phyloP scores from a whole-genome alignment of 2,888 invertebrate genomes.

The Epinotia bilunana region DNA sequence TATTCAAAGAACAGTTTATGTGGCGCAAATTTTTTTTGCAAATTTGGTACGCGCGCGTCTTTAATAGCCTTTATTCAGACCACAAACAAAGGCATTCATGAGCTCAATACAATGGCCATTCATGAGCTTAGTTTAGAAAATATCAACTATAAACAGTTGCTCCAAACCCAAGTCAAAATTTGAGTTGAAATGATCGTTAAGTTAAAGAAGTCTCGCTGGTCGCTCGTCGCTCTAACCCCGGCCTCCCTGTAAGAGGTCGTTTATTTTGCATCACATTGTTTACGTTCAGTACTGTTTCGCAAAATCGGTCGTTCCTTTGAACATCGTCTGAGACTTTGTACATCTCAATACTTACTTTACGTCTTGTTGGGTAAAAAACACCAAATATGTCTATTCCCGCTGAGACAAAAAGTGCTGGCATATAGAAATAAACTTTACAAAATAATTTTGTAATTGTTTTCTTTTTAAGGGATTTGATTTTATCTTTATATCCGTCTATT shows the following conservation, averaged over 20 bases:
- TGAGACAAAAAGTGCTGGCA: neutral
- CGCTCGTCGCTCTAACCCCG: neutral
- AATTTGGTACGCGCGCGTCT: too few relatives aligned
- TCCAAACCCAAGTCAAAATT: neutral
- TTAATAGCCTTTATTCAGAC: too few relatives aligned
- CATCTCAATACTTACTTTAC: conserved; percentile 18
- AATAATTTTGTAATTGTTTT: neutral
- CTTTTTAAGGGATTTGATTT: neutral
- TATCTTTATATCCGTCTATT: neutral
- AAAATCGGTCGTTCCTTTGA: conserved; percentile 37
- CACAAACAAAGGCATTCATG: too few relatives aligned
- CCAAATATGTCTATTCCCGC: conserved; percentile 2
- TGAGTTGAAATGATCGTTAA: neutral
- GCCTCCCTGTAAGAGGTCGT: conserved; percentile 24
- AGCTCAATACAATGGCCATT: too few relatives aligned
- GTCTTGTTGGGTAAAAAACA: conserved; percentile 29
- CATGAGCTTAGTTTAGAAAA: too few relatives aligned
- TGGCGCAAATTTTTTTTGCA: too few relatives aligned
- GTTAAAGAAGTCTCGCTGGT: neutral
- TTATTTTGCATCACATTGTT: conserved; percentile 46
- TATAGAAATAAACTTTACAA: conserved; percentile 8
- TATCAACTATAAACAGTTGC: too few relatives aligned
- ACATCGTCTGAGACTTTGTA: conserved; percentile 25
- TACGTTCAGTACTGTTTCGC: conserved; percentile 41
- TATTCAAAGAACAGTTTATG: too few relatives aligned